A percentile compares a stretch with the other conserved stretches of the same genome.
Conservation (phyloP, 2,797 vertebrate species). For the Sebastes steindachneri region DNA sequence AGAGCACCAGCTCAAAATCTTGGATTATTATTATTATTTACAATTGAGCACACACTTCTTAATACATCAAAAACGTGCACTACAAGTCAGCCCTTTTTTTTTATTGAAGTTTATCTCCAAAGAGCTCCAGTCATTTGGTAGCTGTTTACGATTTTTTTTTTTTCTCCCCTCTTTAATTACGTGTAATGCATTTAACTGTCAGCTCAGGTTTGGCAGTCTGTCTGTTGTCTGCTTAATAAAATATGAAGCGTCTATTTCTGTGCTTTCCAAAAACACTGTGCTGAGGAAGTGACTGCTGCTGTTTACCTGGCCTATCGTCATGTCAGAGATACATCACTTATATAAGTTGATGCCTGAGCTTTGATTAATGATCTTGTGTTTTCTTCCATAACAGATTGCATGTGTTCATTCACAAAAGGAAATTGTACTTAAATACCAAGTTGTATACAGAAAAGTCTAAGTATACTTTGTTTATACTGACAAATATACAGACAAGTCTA, state of each 20-base stretch:
- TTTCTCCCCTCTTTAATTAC: conserved; percentile 44
- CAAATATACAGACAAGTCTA: no score
- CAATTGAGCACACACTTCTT: no score
- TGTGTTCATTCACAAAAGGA: background rate
- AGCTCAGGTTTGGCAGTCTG: conserved; percentile 56
- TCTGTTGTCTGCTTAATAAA: conserved; percentile 68
- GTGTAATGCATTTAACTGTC: conserved; percentile 48
- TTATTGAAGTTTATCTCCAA: conserved; percentile 14
- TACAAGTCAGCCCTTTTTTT: background rate
- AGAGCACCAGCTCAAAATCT: no score
- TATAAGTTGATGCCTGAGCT: background rate
- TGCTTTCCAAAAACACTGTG: conserved; percentile 33
- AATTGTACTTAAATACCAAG: no score
- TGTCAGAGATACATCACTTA: background rate
- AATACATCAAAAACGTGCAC: background rate
- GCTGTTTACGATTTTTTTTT: conserved; percentile 14
- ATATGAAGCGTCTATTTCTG: conserved; percentile 67
- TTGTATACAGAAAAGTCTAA: no score
- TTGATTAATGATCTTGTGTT: background rate
- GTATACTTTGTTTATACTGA: no score
- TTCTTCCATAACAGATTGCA: background rate
- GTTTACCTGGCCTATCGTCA: background rate
- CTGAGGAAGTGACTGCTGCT: conserved; percentile 23
- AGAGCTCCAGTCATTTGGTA: conserved; percentile 12
- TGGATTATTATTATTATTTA: no score